Conservation (phyloP, 2,797 vertebrate genomes). For the Aratinga solstitialis region DNA sequence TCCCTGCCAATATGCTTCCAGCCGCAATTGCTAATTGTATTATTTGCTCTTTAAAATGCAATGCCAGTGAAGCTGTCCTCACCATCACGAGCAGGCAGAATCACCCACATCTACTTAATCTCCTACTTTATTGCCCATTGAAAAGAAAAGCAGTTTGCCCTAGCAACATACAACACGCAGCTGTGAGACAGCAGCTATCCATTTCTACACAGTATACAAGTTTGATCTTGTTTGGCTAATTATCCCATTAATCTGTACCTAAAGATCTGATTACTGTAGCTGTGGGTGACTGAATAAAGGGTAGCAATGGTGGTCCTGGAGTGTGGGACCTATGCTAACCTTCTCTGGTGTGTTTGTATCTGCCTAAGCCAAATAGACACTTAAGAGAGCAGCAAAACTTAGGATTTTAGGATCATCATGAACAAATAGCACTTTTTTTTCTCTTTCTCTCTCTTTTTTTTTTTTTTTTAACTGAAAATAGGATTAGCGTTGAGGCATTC, state of each 20-base stretch:
- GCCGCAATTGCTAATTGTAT: conserved; percentile 44
- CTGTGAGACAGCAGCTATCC: conserved; percentile 68
- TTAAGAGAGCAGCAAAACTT: not conserved
- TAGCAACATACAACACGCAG: conserved; percentile 38
- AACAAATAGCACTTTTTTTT: not conserved
- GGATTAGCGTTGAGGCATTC: not conserved
- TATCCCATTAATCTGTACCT: conserved; percentile 79
- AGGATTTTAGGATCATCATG: not conserved
- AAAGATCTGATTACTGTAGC: conserved; percentile 72
- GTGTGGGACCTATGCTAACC: not conserved
- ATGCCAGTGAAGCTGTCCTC: conserved; percentile 52
- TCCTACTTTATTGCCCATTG: conserved; percentile 63
- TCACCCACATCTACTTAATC: conserved; percentile 64
- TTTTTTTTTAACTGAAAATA: not conserved
- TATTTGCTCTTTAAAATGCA: conserved; percentile 65
- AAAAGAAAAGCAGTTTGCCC: conserved; percentile 66
- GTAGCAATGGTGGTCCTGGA: not conserved
- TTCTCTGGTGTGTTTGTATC: not conserved
- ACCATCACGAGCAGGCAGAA: conserved; percentile 43
- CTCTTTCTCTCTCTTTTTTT: too few species aligned
- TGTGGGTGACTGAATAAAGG: conserved; percentile 72
- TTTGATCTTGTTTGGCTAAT: conserved; percentile 76
- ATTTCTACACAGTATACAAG: conserved; percentile 63
- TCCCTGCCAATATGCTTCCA: conserved; percentile 36
- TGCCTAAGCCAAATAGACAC: not conserved